Base-by-base conservation (phyloP, 2,888 invertebrate genomes). In the Xanthia icteritia region DNA sequence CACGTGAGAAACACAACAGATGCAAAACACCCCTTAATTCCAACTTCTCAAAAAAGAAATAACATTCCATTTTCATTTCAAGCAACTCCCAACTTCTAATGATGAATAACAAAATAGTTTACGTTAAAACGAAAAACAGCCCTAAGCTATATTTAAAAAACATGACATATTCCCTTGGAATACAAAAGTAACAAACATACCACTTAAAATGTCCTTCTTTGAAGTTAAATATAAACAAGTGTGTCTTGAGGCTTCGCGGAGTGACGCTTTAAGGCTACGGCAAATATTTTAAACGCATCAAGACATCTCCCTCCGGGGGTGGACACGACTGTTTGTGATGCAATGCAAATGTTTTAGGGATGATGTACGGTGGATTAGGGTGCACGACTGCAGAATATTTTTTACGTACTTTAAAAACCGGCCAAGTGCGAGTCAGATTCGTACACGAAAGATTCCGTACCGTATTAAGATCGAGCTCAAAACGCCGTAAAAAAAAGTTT, bases 271-370 rank as follows among this genome's bases (percentile, higher is more conserved):
- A 77, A 88, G 82, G 85, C 79, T 72, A 85, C 74, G 64, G 70
- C 88, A 91, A 92, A 92, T 88, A 91, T 89, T 89, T 88, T 90
- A 91, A 90, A 90, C 88, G 86, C 89, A 90, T 90, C 85, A 81
- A 66, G 79, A 81, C 81, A 65, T 80, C 70, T 83, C 84, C 86
- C 83, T 73, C 17, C 3, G 54, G 77, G 86, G 82, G 74, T 73
- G 66, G 79, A 76, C 79, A 77, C 17, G 78, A 60, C 72, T 79
- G 54, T 82, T 84, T 86, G 86, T 81, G 73, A 88, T 89, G 89
- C 84, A 87, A 88, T 89, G 89, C 83, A 83, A 88, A 88, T 88
- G 77, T 80, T 80, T 82, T 71, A 51, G 64, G 61, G 61, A 71
- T 69, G 72, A 42, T 77, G 66, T 73, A 27, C 79, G 68, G 15